Conservation (phyloP, 1,140 invertebrate species). For the Episyrphus balteatus region DNA sequence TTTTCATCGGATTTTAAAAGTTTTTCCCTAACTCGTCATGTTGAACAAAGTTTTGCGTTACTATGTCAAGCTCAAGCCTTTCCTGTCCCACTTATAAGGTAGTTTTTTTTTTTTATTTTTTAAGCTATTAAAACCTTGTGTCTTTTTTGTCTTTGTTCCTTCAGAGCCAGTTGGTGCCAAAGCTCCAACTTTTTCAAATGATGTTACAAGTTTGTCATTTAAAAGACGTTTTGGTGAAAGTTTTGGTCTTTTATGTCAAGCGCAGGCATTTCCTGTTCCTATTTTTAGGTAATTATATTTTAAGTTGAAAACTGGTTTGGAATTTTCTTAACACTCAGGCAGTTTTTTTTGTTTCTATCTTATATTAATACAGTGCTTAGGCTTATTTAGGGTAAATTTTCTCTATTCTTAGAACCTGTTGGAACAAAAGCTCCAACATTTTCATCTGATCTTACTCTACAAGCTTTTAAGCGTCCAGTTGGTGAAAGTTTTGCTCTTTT, state of each 20-base stretch:
- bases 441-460: constrained; percentile 44
- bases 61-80: constrained; percentile 65
- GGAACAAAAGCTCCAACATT: constrained; percentile 53
- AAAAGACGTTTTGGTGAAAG: constrained; percentile 39
- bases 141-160: no score
- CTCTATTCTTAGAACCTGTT: constrained; percentile 46
- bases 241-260: constrained; percentile 62
- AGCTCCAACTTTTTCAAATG: constrained; percentile 54
- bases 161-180: constrained; percentile 58
- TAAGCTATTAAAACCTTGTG: no score
- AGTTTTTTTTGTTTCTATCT: no score
- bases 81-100: constrained; percentile 52
- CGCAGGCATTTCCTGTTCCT: constrained; percentile 59
- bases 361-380: no score
- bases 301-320: not conserved
- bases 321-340: constrained; percentile 52
- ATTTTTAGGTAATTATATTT: constrained; percentile 49
- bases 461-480: constrained; percentile 37
- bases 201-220: constrained; percentile 55
- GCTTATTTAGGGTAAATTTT: constrained; percentile 17
- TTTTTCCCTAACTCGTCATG: constrained; percentile 39
- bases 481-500: constrained; percentile 43
- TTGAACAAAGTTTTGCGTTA: constrained; percentile 42
- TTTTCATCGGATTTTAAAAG: constrained; percentile 52
- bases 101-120: constrained; percentile 7